Conservation (phyloP, 2,113 vertebrate genomes). For the Nesospiza acunhae region DNA sequence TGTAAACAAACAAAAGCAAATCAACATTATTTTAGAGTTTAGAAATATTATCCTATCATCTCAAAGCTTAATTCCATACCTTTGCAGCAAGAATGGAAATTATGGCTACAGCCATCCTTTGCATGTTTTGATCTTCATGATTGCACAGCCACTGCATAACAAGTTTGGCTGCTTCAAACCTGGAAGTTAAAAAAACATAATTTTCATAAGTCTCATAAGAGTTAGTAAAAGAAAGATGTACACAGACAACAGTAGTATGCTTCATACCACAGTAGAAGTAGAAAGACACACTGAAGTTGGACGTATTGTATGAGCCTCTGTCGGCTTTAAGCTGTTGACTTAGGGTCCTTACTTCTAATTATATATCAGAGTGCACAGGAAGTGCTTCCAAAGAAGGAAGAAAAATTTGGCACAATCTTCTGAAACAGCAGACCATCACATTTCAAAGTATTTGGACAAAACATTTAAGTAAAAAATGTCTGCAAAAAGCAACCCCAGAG, state of each 20-base stretch:
- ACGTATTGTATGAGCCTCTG: background rate
- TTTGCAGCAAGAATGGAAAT: conserved; percentile 98
- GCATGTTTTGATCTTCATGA: conserved; percentile 99
- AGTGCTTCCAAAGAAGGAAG: background rate
- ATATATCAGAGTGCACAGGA: background rate
- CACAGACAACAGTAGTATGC: background rate
- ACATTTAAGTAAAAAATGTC: background rate
- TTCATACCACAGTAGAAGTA: background rate
- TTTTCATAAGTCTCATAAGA: background rate
- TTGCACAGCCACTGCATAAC: conserved; percentile 99
- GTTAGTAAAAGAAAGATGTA: background rate
- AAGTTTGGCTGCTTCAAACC: conserved; percentile 97
- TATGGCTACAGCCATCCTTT: conserved; percentile 98
- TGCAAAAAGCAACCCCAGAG: background rate
- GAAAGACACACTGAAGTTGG: background rate
- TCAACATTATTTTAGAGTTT: background rate
- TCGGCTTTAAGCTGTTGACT: background rate
- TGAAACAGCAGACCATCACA: background rate
- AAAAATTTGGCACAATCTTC: background rate
- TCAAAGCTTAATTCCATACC: conserved; percentile 71
- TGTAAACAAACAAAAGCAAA: conserved; percentile 63
- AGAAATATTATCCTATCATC: background rate
- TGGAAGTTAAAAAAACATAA: conserved; percentile 57
- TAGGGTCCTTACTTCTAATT: background rate
- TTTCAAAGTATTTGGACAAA: background rate